phyloP scores from a whole-genome alignment of 2,888 invertebrate genomes.

The Drosophila formosana region DNA sequence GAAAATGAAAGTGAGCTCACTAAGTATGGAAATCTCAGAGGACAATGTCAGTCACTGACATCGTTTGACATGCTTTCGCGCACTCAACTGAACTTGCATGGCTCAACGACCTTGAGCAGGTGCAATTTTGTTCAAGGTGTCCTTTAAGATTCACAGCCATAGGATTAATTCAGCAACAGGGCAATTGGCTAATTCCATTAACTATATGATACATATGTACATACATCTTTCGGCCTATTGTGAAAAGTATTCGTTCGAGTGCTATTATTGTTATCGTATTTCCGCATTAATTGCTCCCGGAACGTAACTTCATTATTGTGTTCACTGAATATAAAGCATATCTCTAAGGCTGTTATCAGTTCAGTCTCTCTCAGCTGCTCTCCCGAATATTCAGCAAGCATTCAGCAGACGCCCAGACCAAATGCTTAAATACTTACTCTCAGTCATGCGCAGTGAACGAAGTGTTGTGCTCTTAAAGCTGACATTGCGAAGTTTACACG shows the following conservation, averaged over 20 bases:
- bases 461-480: slow-evolving; percentile 3
- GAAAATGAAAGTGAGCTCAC: neutral
- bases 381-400: slow-evolving; percentile 45
- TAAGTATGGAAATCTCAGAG: neutral
- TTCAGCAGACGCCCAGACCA: slow-evolving; percentile 55
- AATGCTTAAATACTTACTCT: neutral
- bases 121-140: slow-evolving; percentile 32
- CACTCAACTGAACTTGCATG: slow-evolving; percentile 17
- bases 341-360: slow-evolving; percentile 44
- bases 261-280: slow-evolving; percentile 27
- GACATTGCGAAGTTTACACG: slow-evolving; percentile 12
- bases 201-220: slow-evolving; percentile 9
- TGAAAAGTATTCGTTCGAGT: slow-evolving; percentile 11
- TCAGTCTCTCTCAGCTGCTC: slow-evolving; percentile 26
- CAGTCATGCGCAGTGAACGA: slow-evolving; percentile 31
- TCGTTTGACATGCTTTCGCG: neutral
- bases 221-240: neutral
- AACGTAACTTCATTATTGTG: slow-evolving; percentile 48
- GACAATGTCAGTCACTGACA: neutral
- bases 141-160: neutral
- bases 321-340: slow-evolving; percentile 19
- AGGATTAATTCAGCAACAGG: slow-evolving; percentile 7
- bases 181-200: slow-evolving; percentile 38
- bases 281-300: slow-evolving; percentile 59
- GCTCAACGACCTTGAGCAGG: slow-evolving; percentile 60